Percentiles rank a stretch among this genome's conserved stretches.
Evolutionary conservation across 2,113 vertebrate species (phyloP).

Genomic region (Anas platyrhynchos): DNA sequence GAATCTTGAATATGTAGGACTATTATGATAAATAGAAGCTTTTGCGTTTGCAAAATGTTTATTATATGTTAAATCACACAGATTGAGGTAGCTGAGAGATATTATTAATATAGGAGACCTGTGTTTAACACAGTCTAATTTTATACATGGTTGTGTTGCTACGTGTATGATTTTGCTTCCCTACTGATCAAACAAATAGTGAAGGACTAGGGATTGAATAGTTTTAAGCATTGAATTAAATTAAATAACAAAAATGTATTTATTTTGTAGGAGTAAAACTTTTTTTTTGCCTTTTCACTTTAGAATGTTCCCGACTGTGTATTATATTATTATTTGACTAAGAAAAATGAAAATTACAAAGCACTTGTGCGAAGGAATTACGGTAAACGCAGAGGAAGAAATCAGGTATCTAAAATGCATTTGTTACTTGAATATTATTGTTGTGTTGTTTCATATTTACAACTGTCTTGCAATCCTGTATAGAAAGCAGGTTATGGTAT

Average conservation of each 20-base stretch:
- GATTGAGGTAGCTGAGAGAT: neutral
- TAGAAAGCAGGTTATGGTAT: neutral
- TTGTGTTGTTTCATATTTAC: constrained; percentile 4
- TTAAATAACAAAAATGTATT: neutral
- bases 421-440: neutral
- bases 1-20: neutral
- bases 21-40: neutral
- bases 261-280: neutral
- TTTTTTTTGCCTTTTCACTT: constrained; percentile 26
- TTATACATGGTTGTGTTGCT: neutral
- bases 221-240: neutral
- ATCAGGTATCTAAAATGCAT: constrained; percentile 83
- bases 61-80: neutral
- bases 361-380: constrained; percentile 95
- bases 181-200: neutral
- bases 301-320: constrained; percentile 97
- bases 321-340: constrained; percentile 98
- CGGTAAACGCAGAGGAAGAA: constrained; percentile 92
- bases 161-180: neutral
- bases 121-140: neutral
- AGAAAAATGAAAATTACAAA: constrained; percentile 99
- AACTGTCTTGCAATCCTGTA: neutral
- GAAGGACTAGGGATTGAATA: neutral
- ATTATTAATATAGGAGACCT: neutral
- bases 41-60: neutral